These are phyloP conservation scores for Epirrhoe tristata DNA, from an alignment of 2,888 invertebrate species.

Conservation along the genomic window DNA sequence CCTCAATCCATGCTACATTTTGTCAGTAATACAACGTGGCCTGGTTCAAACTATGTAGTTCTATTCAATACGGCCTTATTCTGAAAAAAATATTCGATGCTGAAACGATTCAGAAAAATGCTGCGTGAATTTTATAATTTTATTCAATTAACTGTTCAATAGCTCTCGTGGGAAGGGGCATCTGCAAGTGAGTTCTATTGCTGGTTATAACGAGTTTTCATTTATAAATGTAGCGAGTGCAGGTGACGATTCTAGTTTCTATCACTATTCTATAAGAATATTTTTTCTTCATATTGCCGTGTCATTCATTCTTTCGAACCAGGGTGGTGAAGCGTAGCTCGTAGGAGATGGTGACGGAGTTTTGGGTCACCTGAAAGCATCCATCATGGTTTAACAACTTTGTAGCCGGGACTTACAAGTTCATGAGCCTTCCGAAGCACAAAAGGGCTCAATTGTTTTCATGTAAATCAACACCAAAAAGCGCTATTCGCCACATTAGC, in stretches of 20 bases:
- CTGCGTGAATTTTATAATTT: background rate
- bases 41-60: constrained; percentile 2
- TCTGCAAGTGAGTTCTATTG: background rate
- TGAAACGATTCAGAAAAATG: background rate
- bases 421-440: no score
- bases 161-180: background rate
- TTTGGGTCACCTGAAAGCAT: no score
- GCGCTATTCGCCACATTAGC: no score
- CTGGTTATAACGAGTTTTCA: background rate
- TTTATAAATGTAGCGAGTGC: background rate
- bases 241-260: background rate
- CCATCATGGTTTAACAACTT: no score
- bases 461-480: no score
- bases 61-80: background rate
- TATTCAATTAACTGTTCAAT: background rate
- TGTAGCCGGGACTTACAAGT: no score
- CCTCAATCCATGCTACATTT: background rate
- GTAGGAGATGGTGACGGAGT: no score
- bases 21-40: background rate
- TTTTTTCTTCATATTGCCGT: no score
- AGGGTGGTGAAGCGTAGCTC: no score
- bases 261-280: no score
- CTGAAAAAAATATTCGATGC: background rate
- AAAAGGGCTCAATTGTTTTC: no score
- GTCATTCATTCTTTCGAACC: no score